Conservation (phyloP, 1,140 invertebrate genomes). For the Drosophila santomea region DNA sequence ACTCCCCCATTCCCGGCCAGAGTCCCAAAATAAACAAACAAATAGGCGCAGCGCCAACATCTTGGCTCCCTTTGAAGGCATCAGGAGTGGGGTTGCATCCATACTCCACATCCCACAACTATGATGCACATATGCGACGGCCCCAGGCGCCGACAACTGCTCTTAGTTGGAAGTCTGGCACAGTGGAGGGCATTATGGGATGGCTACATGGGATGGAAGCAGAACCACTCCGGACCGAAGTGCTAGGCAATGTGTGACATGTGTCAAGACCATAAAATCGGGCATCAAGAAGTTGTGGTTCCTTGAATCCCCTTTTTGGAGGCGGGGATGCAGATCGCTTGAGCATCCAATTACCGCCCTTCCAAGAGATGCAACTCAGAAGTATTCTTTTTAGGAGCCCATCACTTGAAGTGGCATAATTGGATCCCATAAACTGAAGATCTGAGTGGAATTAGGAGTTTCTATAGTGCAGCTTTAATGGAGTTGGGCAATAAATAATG, state of each 20-base stretch:
- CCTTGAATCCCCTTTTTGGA: constrained; percentile 14
- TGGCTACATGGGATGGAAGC: background rate
- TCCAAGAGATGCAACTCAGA: constrained; percentile 1
- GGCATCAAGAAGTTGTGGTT: constrained; percentile 10
- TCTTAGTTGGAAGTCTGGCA: constrained; percentile 38
- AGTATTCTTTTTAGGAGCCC: background rate
- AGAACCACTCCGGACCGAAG: constrained; percentile 33
- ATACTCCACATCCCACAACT: constrained; percentile 3
- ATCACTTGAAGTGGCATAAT: constrained; percentile 9
- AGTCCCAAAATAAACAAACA: constrained; percentile 75
- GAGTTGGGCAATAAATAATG: too few relatives aligned
- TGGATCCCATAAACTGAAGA: constrained; percentile 10
- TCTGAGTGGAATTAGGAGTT: constrained; percentile 1
- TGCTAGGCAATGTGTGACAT: constrained; percentile 64
- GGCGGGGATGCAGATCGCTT: background rate
- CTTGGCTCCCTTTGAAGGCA: constrained; percentile 66
- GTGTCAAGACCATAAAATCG: constrained; percentile 42
- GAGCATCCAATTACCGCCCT: constrained; percentile 32
- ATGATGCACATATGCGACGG: background rate
- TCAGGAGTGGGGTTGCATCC: constrained; percentile 30
- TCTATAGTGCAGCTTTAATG: background rate
- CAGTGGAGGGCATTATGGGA: constrained; percentile 16
- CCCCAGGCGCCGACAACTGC: constrained; percentile 24
- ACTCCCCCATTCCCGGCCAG: constrained; percentile 23
- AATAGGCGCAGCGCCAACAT: constrained; percentile 56